phyloP scores from a whole-genome alignment of 2,113 vertebrate genomes.

The Pyrgilauda ruficollis region DNA sequence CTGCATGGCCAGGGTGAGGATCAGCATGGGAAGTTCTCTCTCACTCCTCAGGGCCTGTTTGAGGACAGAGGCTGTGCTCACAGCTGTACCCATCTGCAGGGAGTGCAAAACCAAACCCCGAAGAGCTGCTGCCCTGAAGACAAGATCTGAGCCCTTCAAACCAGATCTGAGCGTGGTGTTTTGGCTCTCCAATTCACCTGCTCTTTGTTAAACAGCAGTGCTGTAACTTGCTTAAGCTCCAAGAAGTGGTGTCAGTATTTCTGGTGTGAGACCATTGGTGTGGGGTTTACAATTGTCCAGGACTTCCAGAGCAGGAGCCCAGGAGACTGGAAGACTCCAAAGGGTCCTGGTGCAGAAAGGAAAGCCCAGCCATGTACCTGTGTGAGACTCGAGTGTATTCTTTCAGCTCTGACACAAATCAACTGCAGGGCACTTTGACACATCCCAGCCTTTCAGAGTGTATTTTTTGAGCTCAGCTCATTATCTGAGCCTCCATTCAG shows the following conservation, averaged over 20 bases:
- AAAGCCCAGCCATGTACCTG: background rate
- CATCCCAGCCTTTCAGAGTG: conserved; percentile 48
- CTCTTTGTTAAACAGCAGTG: background rate
- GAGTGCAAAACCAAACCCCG: background rate
- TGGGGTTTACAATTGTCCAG: background rate
- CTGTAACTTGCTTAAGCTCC: background rate
- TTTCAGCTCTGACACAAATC: conserved; percentile 44
- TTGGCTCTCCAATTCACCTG: background rate
- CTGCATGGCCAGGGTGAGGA: background rate
- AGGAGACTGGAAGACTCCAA: background rate
- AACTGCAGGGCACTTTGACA: conserved; percentile 42
- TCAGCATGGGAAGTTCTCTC: background rate
- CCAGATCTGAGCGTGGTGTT: background rate
- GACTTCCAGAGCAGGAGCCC: background rate
- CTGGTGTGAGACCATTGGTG: background rate
- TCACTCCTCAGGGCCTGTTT: background rate
- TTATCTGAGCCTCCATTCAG: conserved; percentile 66
- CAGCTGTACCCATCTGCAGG: rapidly evolving
- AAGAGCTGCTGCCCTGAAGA: background rate
- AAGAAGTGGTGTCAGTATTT: background rate
- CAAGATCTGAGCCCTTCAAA: background rate
- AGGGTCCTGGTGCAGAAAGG: background rate
- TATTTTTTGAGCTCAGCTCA: conserved; percentile 60
- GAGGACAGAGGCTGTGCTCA: background rate
- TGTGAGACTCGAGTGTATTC: background rate